Conservation (phyloP, 2,888 invertebrate species). For the Drymonia ruficornis region DNA sequence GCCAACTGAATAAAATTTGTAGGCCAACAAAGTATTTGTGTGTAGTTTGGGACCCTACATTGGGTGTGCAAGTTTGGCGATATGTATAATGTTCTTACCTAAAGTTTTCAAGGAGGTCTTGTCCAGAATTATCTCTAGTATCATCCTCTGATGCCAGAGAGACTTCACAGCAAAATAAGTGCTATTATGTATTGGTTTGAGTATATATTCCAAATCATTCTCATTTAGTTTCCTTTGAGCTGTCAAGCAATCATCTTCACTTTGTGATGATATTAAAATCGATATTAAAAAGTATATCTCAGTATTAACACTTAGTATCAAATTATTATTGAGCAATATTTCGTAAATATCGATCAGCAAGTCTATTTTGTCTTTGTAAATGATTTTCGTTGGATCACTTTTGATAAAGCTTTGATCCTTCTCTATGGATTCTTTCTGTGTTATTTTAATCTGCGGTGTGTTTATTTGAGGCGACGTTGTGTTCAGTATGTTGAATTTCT, state of each 20-base stretch:
- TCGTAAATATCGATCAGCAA: conserved; percentile 84
- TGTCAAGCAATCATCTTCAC: conserved; percentile 57
- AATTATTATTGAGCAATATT: conserved; percentile 83
- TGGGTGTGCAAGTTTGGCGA: too few relatives aligned
- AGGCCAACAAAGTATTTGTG: too few relatives aligned
- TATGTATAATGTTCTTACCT: conserved; percentile 33
- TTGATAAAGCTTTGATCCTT: conserved; percentile 57
- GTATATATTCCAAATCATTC: conserved; percentile 55
- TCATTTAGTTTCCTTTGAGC: conserved; percentile 50
- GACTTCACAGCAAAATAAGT: conserved; percentile 90
- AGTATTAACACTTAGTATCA: conserved; percentile 87
- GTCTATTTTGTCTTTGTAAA: conserved; percentile 80
- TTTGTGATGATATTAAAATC: conserved; percentile 83
- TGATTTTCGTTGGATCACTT: conserved; percentile 73
- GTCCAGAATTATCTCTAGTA: conserved; percentile 85
- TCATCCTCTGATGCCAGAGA: conserved; percentile 83
- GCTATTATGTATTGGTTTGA: conserved; percentile 87
- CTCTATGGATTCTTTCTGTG: conserved; percentile 56
- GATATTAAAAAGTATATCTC: conserved; percentile 89
- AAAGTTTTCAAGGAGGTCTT: conserved; percentile 85
- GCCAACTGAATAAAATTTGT: too few relatives aligned
- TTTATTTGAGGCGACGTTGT: conserved; percentile 56
- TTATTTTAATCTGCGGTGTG: conserved; percentile 65
- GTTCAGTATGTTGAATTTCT: conserved; percentile 75
- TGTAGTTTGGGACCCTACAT: too few relatives aligned